Evolutionary conservation across 2,888 invertebrate genomes (phyloP), one percentile per base, ranked within the genome.

Genomic region (Hypomecis atomaria): DNA sequence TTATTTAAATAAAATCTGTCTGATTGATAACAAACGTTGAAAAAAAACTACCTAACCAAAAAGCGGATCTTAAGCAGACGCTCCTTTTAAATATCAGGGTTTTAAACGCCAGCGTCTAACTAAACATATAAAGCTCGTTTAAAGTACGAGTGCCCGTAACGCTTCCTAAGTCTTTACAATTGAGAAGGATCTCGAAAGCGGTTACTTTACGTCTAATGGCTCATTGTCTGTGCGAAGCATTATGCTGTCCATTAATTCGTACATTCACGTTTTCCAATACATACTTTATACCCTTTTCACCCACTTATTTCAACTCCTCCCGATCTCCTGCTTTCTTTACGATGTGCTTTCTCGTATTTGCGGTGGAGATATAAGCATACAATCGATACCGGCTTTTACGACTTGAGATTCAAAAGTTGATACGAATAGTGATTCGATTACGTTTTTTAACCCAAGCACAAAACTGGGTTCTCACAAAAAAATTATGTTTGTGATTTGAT

Each of bases 181-280:
- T 75, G 77, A 73, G 71, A 72, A 74, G 72, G 71, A 71, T 72
- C 67, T 69, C 68, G 53, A 56, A 67, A 69, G 67, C 71, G 44
- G 60, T 66, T 72, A 75, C 78, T 77, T 74, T 73, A 76, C 71
- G 76, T 76, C 77, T 76, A 76, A 79, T 75, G 75, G 76, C 72
- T 74, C 72, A 83, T 84, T 83, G 78, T 80, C 77, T 74, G 70
- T 62, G 64, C 64, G 73, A 73, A 71, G 73, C 76, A 77, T 79
- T 79, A 77, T 73, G 71, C 73, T 77, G 75, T 76, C 75, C 71
- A 74, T 71, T 75, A 79, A 81, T 79, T 75, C 73, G 65, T 76
- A 75, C 73, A 75, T 79, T 79, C 78, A 71, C 76, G 74, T 77
- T 79, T 48, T 79, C 70, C 69, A 74, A 78, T 79, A 77, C 75